Evolutionary conservation across 2,888 invertebrate genomes (phyloP), one percentile per base, ranked within the genome.

Genomic region (Eudemis profundana): DNA sequence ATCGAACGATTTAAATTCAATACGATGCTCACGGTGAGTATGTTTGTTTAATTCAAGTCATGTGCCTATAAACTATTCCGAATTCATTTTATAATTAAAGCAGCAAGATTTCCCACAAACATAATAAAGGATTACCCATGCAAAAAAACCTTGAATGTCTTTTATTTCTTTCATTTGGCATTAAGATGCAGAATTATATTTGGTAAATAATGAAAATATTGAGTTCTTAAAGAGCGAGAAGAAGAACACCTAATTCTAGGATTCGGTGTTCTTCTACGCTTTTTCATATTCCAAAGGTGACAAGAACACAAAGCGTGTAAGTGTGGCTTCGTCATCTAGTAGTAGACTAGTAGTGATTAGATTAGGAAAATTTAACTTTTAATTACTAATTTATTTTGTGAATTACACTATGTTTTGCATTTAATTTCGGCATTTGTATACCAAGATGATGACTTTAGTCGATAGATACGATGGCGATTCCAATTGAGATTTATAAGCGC

Each of bases 51-150:
- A 50, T 64, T 64, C 33, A 23, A 57, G 44, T 5, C 36, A 44
- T 44, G 50, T 27, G n/a, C 23, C 50, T 57, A 33, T 44, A 36
- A 57, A 40, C 51, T 59, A 63, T 50, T 63, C 50, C 44, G 42
- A 57, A 50, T 59, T 50, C 42, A 44, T 63, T 56, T 63, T 29
- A n/a, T 27, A 49, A 56, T 15, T 40, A 33, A 33, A 49, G 17
- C 17, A 50, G 33, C 21, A 36, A 23, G 33, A 44, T 57, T 36
- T 57, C 23, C 47, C 56, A 57, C 49, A 42, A 17, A 38, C 36
- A 42, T 12, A 33, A 42, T 42, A 33, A 51, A 12, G n/a, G 17
- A 23, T 21, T 46, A 46, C 50, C n/a, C 7, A 40, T 42, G 42
- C 49, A 29, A 56, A 57, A 62, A 47, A 8, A 47, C 47, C 12